Evolutionary conservation across 2,888 invertebrate species (phyloP).

Genomic region (Drosophila mimica): DNA sequence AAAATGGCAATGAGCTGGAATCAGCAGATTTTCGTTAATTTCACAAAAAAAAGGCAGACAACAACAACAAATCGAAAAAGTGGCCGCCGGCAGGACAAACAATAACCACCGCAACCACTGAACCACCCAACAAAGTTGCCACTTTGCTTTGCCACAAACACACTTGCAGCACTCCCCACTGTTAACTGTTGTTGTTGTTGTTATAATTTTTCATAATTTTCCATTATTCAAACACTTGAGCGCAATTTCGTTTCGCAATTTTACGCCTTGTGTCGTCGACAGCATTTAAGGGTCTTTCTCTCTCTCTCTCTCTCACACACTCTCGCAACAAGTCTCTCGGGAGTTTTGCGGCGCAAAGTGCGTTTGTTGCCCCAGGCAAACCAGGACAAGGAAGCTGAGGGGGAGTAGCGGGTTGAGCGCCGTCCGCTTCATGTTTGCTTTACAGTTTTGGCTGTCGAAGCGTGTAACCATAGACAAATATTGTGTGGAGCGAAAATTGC

Average conservation of each 20-base stretch:
- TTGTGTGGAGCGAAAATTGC: slow-evolving; percentile 66
- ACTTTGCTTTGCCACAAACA: slow-evolving; percentile 47
- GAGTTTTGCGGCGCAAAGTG: slow-evolving; percentile 70
- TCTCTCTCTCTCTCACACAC: not conserved
- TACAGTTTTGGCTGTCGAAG: slow-evolving; percentile 78
- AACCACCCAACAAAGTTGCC: slow-evolving; percentile 25
- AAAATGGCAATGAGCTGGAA: slow-evolving; percentile 85
- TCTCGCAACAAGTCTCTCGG: slow-evolving; percentile 58
- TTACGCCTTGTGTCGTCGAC: slow-evolving; percentile 43
- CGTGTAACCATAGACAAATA: slow-evolving; percentile 80
- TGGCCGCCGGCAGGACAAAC: slow-evolving; percentile 47
- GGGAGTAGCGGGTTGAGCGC: slow-evolving; percentile 2
- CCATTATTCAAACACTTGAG: slow-evolving; percentile 80
- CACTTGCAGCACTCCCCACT: slow-evolving; percentile 11
- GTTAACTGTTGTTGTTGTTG: slow-evolving; percentile 53
- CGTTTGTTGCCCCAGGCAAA: slow-evolving; percentile 62
- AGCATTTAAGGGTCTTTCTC: slow-evolving; percentile 59
- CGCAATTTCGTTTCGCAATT: slow-evolving; percentile 53
- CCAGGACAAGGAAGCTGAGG: not conserved
- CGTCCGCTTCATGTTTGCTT: slow-evolving; percentile 71
- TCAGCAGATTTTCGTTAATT: slow-evolving; percentile 85
- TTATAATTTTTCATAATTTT: slow-evolving; percentile 80
- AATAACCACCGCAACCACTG: slow-evolving; percentile 12
- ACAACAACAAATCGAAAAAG: slow-evolving; percentile 31
- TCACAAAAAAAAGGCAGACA: slow-evolving; percentile 55